Conservation (phyloP, 1,140 invertebrate genomes). For the Carcinoscorpius rotundicauda region DNA sequence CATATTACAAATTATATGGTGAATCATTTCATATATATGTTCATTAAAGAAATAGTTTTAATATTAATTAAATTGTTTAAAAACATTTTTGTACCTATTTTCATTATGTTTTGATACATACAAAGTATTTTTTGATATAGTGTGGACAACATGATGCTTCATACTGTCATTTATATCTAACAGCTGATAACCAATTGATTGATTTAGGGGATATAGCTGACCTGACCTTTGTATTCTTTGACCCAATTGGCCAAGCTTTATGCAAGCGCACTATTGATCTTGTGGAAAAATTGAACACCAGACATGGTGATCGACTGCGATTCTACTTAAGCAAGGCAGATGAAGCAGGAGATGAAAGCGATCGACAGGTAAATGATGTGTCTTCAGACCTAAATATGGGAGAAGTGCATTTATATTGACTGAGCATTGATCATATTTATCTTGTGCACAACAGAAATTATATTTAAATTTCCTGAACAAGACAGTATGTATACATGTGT, state of each 20-base stretch:
- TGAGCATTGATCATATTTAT: too few species aligned
- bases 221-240: conserved; percentile 50
- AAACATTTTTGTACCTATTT: neutral
- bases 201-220: conserved; percentile 43
- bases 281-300: conserved; percentile 43
- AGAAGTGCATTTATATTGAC: too few species aligned
- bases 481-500: neutral
- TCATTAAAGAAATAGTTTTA: too few species aligned
- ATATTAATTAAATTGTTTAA: too few species aligned
- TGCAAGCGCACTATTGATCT: conserved; percentile 47
- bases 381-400: too few species aligned
- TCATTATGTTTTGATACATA: too few species aligned
- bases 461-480: neutral
- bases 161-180: too few species aligned
- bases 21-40: too few species aligned
- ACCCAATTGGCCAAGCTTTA: conserved; percentile 49
- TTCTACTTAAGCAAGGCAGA: conserved; percentile 50
- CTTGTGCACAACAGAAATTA: too few species aligned
- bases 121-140: too few species aligned
- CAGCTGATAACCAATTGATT: neutral
- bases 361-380: conserved; percentile 33
- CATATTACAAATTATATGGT: too few species aligned
- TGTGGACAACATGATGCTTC: too few species aligned
- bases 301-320: conserved; percentile 42
- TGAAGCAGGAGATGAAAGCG: conserved; percentile 47